A percentile compares a stretch with the other conserved stretches of the same genome.
These are phyloP conservation scores for Drosophila kanapiae DNA, from an alignment of 1,140 invertebrate genomes.

Conservation along the genomic window DNA sequence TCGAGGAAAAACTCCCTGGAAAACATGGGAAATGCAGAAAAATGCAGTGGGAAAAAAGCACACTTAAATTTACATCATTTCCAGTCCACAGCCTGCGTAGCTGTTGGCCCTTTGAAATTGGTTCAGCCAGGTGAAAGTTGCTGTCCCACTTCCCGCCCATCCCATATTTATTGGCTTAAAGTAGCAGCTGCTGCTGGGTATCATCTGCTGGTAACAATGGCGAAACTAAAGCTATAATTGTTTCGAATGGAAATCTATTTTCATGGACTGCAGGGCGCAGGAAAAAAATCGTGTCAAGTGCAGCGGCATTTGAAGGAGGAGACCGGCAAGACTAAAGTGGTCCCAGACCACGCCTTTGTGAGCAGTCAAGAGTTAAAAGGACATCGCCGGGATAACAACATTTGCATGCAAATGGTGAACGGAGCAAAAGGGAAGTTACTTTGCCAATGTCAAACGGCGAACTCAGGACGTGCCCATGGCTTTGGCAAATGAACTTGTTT, in stretches of 20 bases:
- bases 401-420: conserved; percentile 71
- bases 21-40: conserved; percentile 57
- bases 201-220: conserved; percentile 46
- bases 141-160: not conserved
- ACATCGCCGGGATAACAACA: conserved; percentile 56
- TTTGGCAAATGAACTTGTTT: conserved; percentile 77
- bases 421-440: conserved; percentile 28
- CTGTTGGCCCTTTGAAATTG: conserved; percentile 38
- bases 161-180: conserved; percentile 28
- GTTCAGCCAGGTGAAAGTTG: conserved; percentile 47
- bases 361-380: conserved; percentile 64
- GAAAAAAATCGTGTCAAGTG: conserved; percentile 67
- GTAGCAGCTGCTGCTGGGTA: conserved; percentile 38
- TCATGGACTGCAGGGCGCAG: conserved; percentile 27
- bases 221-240: conserved; percentile 54
- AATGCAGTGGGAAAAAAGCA: conserved; percentile 61
- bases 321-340: conserved; percentile 12
- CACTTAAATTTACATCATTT: conserved; percentile 82
- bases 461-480: conserved; percentile 51
- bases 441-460: conserved; percentile 51
- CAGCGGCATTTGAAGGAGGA: conserved; percentile 18
- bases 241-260: conserved; percentile 44
- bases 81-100: conserved; percentile 54
- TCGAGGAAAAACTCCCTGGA: conserved; percentile 17
- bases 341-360: conserved; percentile 39